Conservation (phyloP, 2,888 invertebrate genomes). For the Ectemnius continuus region DNA sequence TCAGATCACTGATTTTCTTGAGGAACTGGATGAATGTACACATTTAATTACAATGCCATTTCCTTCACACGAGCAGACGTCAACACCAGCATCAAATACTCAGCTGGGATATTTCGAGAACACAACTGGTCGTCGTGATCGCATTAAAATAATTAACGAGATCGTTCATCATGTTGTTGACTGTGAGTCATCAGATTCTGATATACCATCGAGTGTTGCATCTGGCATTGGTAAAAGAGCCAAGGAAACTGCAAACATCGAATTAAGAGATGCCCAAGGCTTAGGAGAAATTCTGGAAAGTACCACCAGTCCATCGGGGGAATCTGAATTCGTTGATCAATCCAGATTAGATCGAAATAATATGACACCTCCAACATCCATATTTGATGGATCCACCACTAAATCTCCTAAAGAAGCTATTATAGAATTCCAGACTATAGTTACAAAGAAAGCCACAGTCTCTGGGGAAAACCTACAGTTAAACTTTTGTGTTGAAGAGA, state of each 20-base stretch:
- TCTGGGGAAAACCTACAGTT: slow-evolving; percentile 19
- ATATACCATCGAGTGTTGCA: neutral
- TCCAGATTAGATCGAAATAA: neutral
- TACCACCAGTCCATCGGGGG: neutral
- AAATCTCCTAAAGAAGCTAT: slow-evolving; percentile 10
- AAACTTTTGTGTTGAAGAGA: slow-evolving; percentile 44
- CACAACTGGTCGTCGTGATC: neutral
- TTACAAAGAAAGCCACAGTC: slow-evolving; percentile 12
- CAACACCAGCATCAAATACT: neutral
- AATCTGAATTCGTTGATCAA: too few relatives aligned
- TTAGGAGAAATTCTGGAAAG: neutral
- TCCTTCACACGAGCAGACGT: neutral
- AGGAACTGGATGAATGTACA: neutral
- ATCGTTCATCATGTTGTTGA: slow-evolving; percentile 66
- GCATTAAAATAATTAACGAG: slow-evolving; percentile 63
- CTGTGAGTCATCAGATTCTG: neutral
- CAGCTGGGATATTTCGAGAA: neutral
- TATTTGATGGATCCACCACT: neutral
- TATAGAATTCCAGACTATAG: slow-evolving; percentile 48
- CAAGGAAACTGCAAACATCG: slow-evolving; percentile 26
- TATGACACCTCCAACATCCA: too few relatives aligned
- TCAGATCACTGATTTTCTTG: neutral
- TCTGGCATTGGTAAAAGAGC: slow-evolving; percentile 14
- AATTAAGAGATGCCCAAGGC: slow-evolving; percentile 13
- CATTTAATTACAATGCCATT: neutral